Evolutionary conservation across 2,888 invertebrate species (phyloP).

Genomic region (Choristoneura rosaceana): DNA sequence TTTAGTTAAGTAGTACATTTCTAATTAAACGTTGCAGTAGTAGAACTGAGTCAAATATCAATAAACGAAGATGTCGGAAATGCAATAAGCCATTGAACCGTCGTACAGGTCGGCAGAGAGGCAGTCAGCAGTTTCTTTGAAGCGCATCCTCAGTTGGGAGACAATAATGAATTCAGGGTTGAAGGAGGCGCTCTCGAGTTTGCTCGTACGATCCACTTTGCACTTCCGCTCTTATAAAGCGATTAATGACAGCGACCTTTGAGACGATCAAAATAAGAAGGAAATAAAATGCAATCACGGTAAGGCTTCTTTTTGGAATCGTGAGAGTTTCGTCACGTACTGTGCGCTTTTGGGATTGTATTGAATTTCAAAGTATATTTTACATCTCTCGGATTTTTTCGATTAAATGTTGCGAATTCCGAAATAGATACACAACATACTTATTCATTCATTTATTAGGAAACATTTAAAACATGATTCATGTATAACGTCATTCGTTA

Average conservation of each 20-base stretch:
- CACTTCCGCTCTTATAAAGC: conserved; percentile 78
- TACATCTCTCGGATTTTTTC: conserved; percentile 43
- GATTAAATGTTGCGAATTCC: not conserved
- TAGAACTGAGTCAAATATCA: conserved; percentile 58
- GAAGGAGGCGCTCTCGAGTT: conserved; percentile 62
- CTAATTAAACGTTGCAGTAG: conserved; percentile 3
- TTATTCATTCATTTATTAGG: too few species aligned
- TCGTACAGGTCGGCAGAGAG: conserved; percentile 62
- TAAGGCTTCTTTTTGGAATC: conserved; percentile 49
- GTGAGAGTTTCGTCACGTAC: conserved; percentile 45
- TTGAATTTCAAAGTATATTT: conserved; percentile 49
- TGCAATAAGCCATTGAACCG: conserved; percentile 73
- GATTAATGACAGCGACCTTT: conserved; percentile 78
- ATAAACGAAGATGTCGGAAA: conserved; percentile 65
- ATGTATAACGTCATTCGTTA: not conserved
- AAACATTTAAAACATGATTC: not conserved
- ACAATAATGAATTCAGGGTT: conserved; percentile 81
- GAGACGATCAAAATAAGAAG: conserved; percentile 72
- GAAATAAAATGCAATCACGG: conserved; percentile 69
- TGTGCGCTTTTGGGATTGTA: conserved; percentile 42
- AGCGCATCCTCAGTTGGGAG: conserved; percentile 73
- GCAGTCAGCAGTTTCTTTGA: conserved; percentile 82
- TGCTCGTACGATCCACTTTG: conserved; percentile 77
- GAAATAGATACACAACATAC: too few species aligned
- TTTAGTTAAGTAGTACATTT: not conserved